These are phyloP conservation scores for Papilio demoleus DNA, from an alignment of 2,888 invertebrate genomes.

Conservation along the genomic window DNA sequence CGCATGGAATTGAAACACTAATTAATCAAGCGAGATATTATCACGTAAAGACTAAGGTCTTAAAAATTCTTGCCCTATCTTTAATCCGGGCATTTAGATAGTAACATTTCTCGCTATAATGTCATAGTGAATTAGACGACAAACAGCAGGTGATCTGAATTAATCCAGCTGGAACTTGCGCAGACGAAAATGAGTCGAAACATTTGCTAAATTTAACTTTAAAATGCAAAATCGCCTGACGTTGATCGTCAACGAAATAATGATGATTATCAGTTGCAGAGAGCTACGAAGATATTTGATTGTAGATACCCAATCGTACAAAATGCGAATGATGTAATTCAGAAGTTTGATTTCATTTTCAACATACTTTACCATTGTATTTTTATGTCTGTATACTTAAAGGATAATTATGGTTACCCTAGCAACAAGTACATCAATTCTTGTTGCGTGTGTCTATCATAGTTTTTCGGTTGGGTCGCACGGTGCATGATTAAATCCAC, in stretches of 20 bases:
- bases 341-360: too few species aligned
- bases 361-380: too few species aligned
- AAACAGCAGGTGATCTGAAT: slow-evolving; percentile 22
- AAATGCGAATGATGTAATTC: too few species aligned
- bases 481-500: too few species aligned
- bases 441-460: too few species aligned
- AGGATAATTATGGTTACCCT: too few species aligned
- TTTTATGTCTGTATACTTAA: too few species aligned
- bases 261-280: slow-evolving; percentile 14
- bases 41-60: slow-evolving; percentile 1
- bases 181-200: slow-evolving; percentile 24
- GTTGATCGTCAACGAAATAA: slow-evolving; percentile 31
- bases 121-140: slow-evolving; percentile 21
- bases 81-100: slow-evolving; percentile 32
- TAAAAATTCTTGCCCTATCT: slow-evolving; percentile 17
- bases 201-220: slow-evolving; percentile 28
- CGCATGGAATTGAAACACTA: slow-evolving; percentile 1
- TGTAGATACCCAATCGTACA: too few species aligned
- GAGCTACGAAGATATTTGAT: not conserved
- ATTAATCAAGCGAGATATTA: slow-evolving; percentile 14
- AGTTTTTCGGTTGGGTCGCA: too few species aligned
- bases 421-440: too few species aligned
- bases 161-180: slow-evolving; percentile 26
- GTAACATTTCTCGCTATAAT: slow-evolving; percentile 30
- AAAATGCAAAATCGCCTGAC: slow-evolving; percentile 31